Conservation (phyloP, 1,140 invertebrate species). For the Tribolium castaneum region DNA sequence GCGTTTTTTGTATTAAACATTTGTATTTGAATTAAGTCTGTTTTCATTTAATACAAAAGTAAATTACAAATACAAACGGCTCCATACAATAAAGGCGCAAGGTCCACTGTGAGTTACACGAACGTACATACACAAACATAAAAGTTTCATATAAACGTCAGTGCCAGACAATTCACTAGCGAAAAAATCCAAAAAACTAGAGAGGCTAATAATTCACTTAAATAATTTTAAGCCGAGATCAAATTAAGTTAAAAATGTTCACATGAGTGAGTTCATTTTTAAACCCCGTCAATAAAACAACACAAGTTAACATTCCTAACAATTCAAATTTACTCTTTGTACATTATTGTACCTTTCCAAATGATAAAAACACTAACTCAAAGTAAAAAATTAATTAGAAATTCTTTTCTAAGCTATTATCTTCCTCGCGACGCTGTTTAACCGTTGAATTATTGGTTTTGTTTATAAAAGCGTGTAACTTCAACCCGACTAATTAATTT, state of each 20-base stretch:
- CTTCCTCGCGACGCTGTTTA: not conserved
- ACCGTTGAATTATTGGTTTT: conserved; percentile 20
- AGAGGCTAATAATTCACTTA: not conserved
- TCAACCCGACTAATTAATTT: conserved; percentile 11
- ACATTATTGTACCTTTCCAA: not conserved
- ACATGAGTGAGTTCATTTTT: not conserved
- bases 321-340: not conserved
- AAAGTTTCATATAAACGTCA: not conserved
- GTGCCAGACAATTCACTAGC: not conserved
- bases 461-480: conserved; percentile 2
- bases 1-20: not conserved
- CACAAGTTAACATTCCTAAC: not conserved
- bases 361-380: not conserved
- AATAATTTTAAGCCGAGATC: not conserved
- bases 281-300: not conserved
- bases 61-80: not conserved
- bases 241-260: not conserved
- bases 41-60: not conserved
- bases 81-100: not conserved
- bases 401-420: conserved; percentile 6
- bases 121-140: not conserved
- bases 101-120: not conserved
- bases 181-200: not conserved
- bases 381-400: not conserved
- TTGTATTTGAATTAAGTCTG: not conserved